Base-by-base conservation (phyloP, 1,140 invertebrate species). In the Brachionus sp. region DNA sequence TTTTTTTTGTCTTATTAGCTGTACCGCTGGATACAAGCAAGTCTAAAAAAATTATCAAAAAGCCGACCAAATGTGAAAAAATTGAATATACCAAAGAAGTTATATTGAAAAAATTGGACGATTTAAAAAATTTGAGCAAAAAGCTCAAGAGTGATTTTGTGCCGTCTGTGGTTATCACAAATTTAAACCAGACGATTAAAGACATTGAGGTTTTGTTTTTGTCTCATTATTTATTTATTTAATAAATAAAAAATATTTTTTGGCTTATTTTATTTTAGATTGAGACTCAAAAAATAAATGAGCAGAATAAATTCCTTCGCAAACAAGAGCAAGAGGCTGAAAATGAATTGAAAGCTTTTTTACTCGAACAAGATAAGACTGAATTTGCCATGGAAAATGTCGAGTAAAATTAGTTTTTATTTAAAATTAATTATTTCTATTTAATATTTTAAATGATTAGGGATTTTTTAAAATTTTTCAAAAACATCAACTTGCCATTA, bases 181-280 rank as follows among this genome's bases (percentile, higher is more conserved):
- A 80, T 62, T 42, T 80, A n/a, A 66, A 62, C 42, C 77, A 80
- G 23, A 80, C 50, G 0, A 80, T 80, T 25, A 80, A 80, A 62
- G 77, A 80, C 25, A 66, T 66, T 42, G 77, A 80, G 37, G 77
- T 80, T 29, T 25, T 33, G 13, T 35, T 5, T n/a, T n/a, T n/a
- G n/a, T n/a, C 16, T 33, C n/a, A 29, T 33, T 1, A n/a, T 46
- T 46, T 23, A 29, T 29, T 75, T 46, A 46, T 46, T 25, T 9
- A 10, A 23, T 13, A 46, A 25, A 25, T 46, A 2, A 19, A 6
- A n/a, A n/a, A n/a, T n/a, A n/a, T n/a, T n/a, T n/a, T n/a, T n/a
- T n/a, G n/a, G n/a, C n/a, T 13, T 12, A n/a, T 19, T 50, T 42
- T 33, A 62, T 39, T 19, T 37, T n/a, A 80, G 77, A 66, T 80